Evolutionary conservation across 2,797 vertebrate genomes (phyloP).

Genomic region (Enteromius afrohamiltoni): DNA sequence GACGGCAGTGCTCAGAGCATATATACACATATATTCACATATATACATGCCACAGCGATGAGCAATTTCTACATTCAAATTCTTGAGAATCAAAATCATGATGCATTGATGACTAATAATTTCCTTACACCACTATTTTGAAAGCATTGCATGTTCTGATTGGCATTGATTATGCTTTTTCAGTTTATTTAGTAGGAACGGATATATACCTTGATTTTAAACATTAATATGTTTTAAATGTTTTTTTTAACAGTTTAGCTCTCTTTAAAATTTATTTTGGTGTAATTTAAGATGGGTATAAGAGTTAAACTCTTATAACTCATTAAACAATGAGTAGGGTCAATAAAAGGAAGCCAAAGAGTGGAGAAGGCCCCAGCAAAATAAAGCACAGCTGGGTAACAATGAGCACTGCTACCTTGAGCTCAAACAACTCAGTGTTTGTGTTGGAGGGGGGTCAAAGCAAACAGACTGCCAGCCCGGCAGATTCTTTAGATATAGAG

Average conservation of each 20-base stretch:
- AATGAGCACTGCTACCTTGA: conserved; percentile 46
- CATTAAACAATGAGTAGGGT: background rate
- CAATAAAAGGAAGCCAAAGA: conserved; percentile 39
- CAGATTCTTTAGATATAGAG: conserved; percentile 48
- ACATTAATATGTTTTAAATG: no score
- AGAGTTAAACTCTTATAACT: background rate
- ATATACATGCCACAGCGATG: no score
- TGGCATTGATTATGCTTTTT: background rate
- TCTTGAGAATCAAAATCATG: background rate
- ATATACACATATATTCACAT: background rate
- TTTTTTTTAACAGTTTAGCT: no score
- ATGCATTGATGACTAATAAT: background rate
- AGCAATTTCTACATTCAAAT: no score
- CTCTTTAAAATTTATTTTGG: background rate
- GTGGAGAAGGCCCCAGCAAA: conserved; percentile 26
- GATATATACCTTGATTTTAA: background rate
- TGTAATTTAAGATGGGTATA: background rate
- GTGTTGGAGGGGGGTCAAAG: conserved; percentile 49
- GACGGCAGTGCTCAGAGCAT: background rate
- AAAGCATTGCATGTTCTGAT: background rate
- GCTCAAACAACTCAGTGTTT: conserved; percentile 46
- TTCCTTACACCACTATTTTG: background rate
- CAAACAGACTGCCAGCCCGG: conserved; percentile 51
- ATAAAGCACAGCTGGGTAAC: conserved; percentile 45
- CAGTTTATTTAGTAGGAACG: background rate